These are phyloP conservation scores for Cephonodes hylas DNA, from an alignment of 2,888 invertebrate genomes.

Conservation along the genomic window DNA sequence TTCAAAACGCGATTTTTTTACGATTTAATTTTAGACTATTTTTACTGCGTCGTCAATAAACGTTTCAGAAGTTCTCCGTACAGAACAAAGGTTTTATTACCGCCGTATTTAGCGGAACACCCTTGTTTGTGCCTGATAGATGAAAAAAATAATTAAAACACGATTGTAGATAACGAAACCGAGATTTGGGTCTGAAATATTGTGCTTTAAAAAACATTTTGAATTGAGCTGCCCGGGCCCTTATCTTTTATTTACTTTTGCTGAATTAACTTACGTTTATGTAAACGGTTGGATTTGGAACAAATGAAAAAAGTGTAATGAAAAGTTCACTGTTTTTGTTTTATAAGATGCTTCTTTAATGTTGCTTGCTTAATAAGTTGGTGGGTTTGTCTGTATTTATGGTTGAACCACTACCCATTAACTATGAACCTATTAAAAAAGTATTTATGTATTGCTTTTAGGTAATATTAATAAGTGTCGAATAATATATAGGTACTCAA, in stretches of 20 bases:
- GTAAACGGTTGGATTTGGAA: slow-evolving; percentile 28
- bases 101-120: slow-evolving; percentile 38
- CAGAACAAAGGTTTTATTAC: slow-evolving; percentile 42
- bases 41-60: slow-evolving; percentile 38
- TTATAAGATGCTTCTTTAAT: too few relatives aligned
- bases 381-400: too few relatives aligned
- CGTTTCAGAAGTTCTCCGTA: slow-evolving; percentile 23
- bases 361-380: too few relatives aligned
- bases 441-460: too few relatives aligned
- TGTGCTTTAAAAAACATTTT: slow-evolving; percentile 42
- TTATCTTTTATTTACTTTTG: slow-evolving; percentile 18
- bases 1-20: slow-evolving; percentile 52
- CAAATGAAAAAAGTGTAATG: neutral
- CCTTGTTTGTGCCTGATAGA: slow-evolving; percentile 53
- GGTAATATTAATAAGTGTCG: too few relatives aligned
- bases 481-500: too few relatives aligned
- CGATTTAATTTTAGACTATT: slow-evolving; percentile 48
- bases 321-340: too few relatives aligned
- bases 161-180: slow-evolving; percentile 49
- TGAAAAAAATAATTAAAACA: slow-evolving; percentile 59
- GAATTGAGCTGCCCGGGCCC: slow-evolving; percentile 36
- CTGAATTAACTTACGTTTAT: slow-evolving; percentile 42
- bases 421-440: too few relatives aligned
- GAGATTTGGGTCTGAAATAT: slow-evolving; percentile 37
- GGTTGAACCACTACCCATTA: too few relatives aligned